Base-by-base conservation (phyloP, 2,113 vertebrate genomes). In the Theristicus caerulescens region DNA sequence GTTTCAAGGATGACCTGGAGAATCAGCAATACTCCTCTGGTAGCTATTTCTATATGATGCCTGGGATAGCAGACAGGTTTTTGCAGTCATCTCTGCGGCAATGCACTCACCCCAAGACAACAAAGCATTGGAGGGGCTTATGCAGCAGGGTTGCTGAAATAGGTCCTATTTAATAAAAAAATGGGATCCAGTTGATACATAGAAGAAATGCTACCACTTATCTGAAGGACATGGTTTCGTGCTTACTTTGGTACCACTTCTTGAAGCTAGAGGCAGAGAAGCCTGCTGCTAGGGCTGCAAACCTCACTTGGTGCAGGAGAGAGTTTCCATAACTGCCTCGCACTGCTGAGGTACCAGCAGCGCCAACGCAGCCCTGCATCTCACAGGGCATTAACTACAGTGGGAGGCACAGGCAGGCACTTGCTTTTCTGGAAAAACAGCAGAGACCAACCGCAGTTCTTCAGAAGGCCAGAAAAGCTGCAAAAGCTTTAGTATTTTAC, bases 311-410 rank as follows among this genome's bases (percentile, higher is more conserved):
- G 10, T 55, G 17, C 1, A 2, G 21, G 9, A 51, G 34, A 40
- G 24, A 4, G 18, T 52, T 65, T 70, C 26, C 7, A 1, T 20
- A 59, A 46, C 11, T 21, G 15, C 20, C 40, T 51, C 0, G 0
- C 17, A 25, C 22, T 27, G 29, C 34, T 62, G 31, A 47, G 13
- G 10, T 16, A 72, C 11, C 15, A 52, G n/a, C 24, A 70, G 49
- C 40, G 62, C 16, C 7, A 7, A 11, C 10, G 7, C 5, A 15
- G 15, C 44, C 34, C 79, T 66, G 47, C 36, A 52, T 32, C 25
- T 66, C 29, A 38, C 1, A 10, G 10, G 27, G 36, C 42, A 54
- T 18, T 64, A 46, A 25, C 16, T 36, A 40, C 9, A 71, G 11
- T 2, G 10, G 3, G 8, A 14, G 22, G 4, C 10, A 55, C 18